These are phyloP conservation scores for Cinclus mexicanus DNA, from an alignment of 2,113 vertebrate species.

Conservation along the genomic window DNA sequence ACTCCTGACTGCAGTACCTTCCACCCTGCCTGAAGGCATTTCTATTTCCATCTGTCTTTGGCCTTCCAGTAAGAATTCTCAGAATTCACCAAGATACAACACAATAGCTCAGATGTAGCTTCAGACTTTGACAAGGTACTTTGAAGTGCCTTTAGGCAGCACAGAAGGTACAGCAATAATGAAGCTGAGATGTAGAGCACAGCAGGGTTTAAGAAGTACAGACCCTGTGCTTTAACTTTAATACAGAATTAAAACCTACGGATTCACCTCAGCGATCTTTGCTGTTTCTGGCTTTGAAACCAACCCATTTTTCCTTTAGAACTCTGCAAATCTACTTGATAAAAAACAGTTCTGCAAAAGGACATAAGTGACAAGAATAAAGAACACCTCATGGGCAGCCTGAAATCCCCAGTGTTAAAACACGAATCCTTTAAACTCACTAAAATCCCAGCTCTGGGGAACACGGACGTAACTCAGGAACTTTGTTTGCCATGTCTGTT, in stretches of 20 bases:
- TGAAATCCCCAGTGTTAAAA: not conserved
- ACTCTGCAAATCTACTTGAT: not conserved
- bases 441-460: not conserved
- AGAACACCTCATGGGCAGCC: not conserved
- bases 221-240: not conserved
- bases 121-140: conserved; percentile 9
- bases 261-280: not conserved
- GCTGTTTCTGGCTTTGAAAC: conserved; percentile 4
- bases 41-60: not conserved
- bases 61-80: not conserved
- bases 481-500: not conserved
- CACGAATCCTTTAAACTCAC: not conserved
- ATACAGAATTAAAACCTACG: not conserved
- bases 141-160: not conserved
- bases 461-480: not conserved
- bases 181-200: not conserved
- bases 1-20: not conserved
- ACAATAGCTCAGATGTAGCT: conserved; percentile 16
- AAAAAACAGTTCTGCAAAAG: not conserved
- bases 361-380: not conserved
- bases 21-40: not conserved
- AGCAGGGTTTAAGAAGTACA: not conserved
- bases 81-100: not conserved
- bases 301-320: not conserved
- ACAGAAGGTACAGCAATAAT: not conserved